Base-by-base conservation (phyloP, 2,797 vertebrate genomes). In the Catostomus latipinnis region DNA sequence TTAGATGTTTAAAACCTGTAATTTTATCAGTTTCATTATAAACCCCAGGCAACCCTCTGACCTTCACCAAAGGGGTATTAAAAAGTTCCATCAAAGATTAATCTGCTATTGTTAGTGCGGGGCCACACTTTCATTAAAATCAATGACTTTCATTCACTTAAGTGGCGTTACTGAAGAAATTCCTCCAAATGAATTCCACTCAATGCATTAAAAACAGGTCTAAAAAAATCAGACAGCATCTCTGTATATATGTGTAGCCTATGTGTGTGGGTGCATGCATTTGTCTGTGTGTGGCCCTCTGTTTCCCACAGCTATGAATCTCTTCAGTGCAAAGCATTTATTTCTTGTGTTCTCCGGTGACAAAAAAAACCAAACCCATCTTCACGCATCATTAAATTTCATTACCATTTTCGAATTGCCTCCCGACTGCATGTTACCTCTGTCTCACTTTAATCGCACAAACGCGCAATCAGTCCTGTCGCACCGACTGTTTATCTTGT, bases 371-470 rank as follows among this genome's bases (percentile, higher is more conserved):
- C 74, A 83, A 75, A 74, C 48, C 53, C 53, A 70, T 72, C 73
- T 85, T 80, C 81, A 78, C 57, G 62, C 78, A 74, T 78, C 78
- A 85, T 85, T 83, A 74, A 65, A 77, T 83, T 85, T 81, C 73
- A 81, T 82, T 85, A 80, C 69, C 63, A 70, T 74, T 80, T 76
- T 74, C 70, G 76, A 71, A 81, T 75, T 78, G 83, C 83, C 71
- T 71, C 71, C 71, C 52, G 34, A 57, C 75, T 54, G 74, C 62
- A 71, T 50, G 66, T 75, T 72, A 81, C 82, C 74, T 71, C 69
- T 46, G 46, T 71, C 48, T 60, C 70, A 13, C 78, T 81, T 80
- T 83, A 76, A 81, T 81, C 78, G 75, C 62, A 61, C 74, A 75
- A 80, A 68, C 18, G 54, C 69, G 50, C 54, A 77, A 83, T 83